A percentile compares a stretch with the other conserved stretches of the same genome.
Evolutionary conservation across 2,113 vertebrate species (phyloP).

Genomic region (Climacteris rufus): DNA sequence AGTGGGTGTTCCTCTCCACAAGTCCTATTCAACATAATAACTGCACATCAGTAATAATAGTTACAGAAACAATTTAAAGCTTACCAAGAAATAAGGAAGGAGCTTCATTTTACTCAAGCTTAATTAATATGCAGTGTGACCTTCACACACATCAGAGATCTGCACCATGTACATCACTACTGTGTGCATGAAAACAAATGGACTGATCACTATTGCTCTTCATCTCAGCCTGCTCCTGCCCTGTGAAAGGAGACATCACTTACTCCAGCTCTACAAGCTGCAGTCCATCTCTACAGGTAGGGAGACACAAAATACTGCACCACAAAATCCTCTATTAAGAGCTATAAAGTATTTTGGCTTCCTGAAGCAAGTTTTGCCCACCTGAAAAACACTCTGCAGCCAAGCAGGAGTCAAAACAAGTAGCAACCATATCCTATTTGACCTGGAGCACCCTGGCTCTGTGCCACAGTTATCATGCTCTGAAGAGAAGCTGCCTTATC

Average conservation of each 20-base stretch:
- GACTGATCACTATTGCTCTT: background rate
- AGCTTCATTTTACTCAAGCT: background rate
- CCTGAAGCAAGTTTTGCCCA: background rate
- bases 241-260: background rate
- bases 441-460: background rate
- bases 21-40: background rate
- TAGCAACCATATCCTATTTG: background rate
- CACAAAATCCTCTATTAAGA: background rate
- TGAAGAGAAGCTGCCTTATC: background rate
- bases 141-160: background rate
- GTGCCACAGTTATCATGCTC: background rate
- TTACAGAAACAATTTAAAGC: background rate
- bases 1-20: background rate
- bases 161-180: too few relatives aligned
- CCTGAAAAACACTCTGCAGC: background rate
- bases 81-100: background rate
- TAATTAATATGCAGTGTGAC: fast-evolving
- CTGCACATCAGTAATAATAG: background rate
- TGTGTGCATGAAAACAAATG: background rate
- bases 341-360: background rate
- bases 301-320: background rate
- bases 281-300: background rate
- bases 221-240: background rate
- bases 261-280: background rate
- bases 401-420: background rate